phyloP scores from a whole-genome alignment of 2,888 invertebrate genomes.

The Nasonia oneida region DNA sequence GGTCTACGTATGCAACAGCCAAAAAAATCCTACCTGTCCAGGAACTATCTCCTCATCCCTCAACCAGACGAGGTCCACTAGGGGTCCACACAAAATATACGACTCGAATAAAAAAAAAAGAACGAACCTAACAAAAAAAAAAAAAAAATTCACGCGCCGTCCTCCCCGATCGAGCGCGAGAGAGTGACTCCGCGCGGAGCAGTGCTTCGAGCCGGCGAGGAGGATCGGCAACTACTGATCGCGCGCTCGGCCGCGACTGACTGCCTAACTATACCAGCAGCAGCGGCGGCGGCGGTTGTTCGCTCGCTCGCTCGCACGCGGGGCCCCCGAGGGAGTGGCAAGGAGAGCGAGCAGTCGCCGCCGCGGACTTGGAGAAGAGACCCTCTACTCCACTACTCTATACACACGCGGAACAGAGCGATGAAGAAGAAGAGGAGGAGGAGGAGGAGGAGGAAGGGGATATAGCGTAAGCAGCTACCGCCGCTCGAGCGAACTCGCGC shows the following conservation, averaged over 20 bases:
- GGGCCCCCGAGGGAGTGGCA: conserved; percentile 59
- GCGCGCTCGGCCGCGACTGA: conserved; percentile 24
- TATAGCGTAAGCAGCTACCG: background rate
- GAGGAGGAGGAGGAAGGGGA: conserved; percentile 4
- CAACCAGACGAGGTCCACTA: background rate
- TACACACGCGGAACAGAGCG: conserved; percentile 10
- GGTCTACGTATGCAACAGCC: no score
- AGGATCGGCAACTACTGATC: conserved; percentile 12
- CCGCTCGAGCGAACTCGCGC: background rate
- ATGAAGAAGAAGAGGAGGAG: conserved; percentile 2
- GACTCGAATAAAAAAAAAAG: background rate
- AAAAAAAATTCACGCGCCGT: background rate
- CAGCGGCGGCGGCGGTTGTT: background rate
- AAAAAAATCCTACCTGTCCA: background rate
- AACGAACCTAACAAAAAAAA: background rate
- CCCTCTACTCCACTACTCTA: background rate
- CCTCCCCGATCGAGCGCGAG: conserved; percentile 4
- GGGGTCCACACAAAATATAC: background rate
- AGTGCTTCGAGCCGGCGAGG: background rate
- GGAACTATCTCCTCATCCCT: background rate
- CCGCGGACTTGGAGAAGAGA: conserved; percentile 36
- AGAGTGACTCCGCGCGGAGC: conserved; percentile 13
- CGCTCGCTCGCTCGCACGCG: background rate
- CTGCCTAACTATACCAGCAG: background rate
- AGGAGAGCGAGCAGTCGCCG: background rate